Conservation (phyloP, 2,888 invertebrate species). For the Synergus laeviventris region DNA sequence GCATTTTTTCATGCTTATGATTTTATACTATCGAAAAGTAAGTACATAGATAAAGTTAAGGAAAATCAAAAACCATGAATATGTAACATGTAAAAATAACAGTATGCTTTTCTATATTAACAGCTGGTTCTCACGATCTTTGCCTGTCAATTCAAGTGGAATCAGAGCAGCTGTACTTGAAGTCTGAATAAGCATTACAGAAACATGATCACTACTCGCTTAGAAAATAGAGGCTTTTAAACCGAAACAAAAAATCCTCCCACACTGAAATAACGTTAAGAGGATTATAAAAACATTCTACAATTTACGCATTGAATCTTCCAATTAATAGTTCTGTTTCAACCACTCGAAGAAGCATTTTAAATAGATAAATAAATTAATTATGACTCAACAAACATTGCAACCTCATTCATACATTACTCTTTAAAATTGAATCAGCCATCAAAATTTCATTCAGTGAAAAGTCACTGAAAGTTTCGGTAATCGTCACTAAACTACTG, state of each 20-base stretch:
- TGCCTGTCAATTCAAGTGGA: slow-evolving; percentile 39
- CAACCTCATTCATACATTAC: no score
- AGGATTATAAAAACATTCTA: background rate
- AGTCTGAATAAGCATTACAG: slow-evolving; percentile 22
- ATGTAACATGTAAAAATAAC: slow-evolving; percentile 6
- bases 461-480: no score
- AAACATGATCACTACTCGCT: slow-evolving; percentile 15
- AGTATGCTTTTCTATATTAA: slow-evolving; percentile 1
- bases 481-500: no score
- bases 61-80: background rate
- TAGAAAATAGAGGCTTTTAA: slow-evolving; percentile 20
- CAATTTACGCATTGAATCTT: background rate
- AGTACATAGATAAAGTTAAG: background rate
- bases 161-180: slow-evolving; percentile 38
- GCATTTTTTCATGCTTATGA: background rate
- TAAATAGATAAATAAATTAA: no score
- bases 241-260: slow-evolving; percentile 9
- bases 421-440: no score
- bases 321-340: background rate
- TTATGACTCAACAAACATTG: no score
- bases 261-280: background rate
- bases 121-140: slow-evolving; percentile 36
- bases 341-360: background rate
- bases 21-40: background rate
- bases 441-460: no score